Conservation (phyloP, 53 echinoderm and acorn worm genomes). For the Henricia sp. region DNA sequence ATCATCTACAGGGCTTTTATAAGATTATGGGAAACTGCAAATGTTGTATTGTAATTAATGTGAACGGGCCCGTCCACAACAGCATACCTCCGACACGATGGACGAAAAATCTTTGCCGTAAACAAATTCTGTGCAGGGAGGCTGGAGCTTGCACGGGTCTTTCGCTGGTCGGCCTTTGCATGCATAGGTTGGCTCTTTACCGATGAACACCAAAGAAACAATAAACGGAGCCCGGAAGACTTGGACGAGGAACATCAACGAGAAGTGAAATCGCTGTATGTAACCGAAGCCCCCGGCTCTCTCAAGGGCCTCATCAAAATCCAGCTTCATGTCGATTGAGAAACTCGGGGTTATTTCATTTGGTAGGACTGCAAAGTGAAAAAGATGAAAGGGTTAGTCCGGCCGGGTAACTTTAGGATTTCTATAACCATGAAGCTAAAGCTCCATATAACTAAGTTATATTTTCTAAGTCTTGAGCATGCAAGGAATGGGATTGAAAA, state of each 20-base stretch:
- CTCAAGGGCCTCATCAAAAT: conserved; percentile 73
- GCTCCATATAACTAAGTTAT: no score
- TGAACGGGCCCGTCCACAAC: no score
- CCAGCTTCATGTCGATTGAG: conserved; percentile 27
- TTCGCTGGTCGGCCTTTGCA: conserved; percentile 25
- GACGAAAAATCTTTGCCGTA: conserved; percentile 53
- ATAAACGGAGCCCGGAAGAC: conserved; percentile 29
- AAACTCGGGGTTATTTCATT: no score
- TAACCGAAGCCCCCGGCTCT: conserved; percentile 54
- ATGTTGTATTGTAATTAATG: no score
- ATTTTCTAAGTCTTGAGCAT: no score
- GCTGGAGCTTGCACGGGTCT: conserved; percentile 18
- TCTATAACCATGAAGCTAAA: no score
- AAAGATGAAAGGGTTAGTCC: no score
- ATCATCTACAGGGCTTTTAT: no score
- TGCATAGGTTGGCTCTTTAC: conserved; percentile 37
- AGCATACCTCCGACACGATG: conserved; percentile 72
- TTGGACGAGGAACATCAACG: background rate
- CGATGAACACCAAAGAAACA: conserved; percentile 18
- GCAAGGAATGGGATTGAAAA: no score
- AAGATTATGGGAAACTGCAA: no score
- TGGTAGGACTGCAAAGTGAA: no score
- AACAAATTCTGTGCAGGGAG: conserved; percentile 40
- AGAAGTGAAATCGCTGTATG: conserved; percentile 47
- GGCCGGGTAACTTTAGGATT: no score